These are phyloP conservation scores for Tiaroga cobitis DNA, from an alignment of 2,797 vertebrate species.

Conservation along the genomic window DNA sequence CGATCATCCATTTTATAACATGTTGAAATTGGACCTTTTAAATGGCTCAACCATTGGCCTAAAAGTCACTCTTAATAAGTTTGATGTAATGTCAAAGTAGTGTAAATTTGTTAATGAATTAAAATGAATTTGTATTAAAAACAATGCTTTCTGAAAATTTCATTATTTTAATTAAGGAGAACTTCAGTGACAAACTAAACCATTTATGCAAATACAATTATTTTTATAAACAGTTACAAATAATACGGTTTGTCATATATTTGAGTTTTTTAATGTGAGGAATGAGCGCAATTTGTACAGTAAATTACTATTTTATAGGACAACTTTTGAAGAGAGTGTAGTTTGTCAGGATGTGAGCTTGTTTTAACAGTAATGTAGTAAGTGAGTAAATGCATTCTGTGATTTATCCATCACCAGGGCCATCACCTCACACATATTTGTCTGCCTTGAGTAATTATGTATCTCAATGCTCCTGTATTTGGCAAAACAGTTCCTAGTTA, in stretches of 20 bases:
- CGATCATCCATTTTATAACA: not conserved
- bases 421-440: slow-evolving; percentile 36
- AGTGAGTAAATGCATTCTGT: slow-evolving; percentile 34
- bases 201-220: not conserved
- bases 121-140: not conserved
- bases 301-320: not conserved
- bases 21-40: not conserved
- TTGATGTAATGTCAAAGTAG: not conserved
- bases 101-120: not conserved
- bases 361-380: slow-evolving; percentile 10
- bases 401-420: slow-evolving; percentile 39
- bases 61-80: not conserved
- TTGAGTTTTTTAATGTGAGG: not conserved
- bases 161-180: not conserved
- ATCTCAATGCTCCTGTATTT: slow-evolving; percentile 29
- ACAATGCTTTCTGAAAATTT: not conserved
- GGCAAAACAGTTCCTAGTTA: slow-evolving; percentile 19
- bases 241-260: not conserved
- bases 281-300: not conserved
- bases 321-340: not conserved
- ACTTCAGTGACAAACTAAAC: not conserved
- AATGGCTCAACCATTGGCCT: not conserved
- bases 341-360: slow-evolving; percentile 10
- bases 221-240: not conserved
- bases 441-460: slow-evolving; percentile 38